Evolutionary conservation across 1,140 invertebrate genomes (phyloP), one percentile per base, ranked within the genome.

Genomic region (Trichomalopsis sarcophagae): DNA sequence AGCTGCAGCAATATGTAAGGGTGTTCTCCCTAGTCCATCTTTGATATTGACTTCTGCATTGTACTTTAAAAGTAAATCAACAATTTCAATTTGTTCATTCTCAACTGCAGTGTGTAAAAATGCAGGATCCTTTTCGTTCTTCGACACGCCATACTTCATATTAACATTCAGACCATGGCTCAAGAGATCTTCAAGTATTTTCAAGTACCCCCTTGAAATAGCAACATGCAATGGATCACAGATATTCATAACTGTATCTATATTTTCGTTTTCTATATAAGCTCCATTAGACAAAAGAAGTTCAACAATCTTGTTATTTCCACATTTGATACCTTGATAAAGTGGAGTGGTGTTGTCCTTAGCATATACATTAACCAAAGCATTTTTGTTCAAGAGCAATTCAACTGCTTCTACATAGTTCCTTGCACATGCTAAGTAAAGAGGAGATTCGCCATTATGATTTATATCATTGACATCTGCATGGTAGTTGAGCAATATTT

Each of bases 401-500:
- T 74, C 47, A n/a, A 82, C 81, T n/a, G 71, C 47, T 75, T 82
- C 81, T 50, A 21, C 23, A 74, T 36, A 73, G 21, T 74, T 74
- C 50, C 55, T 47, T 36, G 21, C n/a, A 74, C 81, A 82, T 2
- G 81, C 81, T 55, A 82, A 55, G 33, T 82, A 33, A 47, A 82
- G 81, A 27, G 81, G 69, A 62, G 81, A 33, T 74, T 82, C 81
- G 11, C 81, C 81, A 27, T 55, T 23, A 40, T 82, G 47, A 74
- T 82, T 82, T 55, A 5, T 23, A 82, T 82, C 71, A 62, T 82
- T 82, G 27, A 82, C 69, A 74, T 82, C 30, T 27, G 47, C 81
- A 82, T 82, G 44, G 30, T 10, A 74, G 30, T 33, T 74, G 0
- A 82, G 17, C 17, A 82, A 74, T n/a, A 82, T 3, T 73, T 82